These are phyloP conservation scores for Ciconia nigra DNA, from an alignment of 2,797 vertebrate species.

Conservation along the genomic window DNA sequence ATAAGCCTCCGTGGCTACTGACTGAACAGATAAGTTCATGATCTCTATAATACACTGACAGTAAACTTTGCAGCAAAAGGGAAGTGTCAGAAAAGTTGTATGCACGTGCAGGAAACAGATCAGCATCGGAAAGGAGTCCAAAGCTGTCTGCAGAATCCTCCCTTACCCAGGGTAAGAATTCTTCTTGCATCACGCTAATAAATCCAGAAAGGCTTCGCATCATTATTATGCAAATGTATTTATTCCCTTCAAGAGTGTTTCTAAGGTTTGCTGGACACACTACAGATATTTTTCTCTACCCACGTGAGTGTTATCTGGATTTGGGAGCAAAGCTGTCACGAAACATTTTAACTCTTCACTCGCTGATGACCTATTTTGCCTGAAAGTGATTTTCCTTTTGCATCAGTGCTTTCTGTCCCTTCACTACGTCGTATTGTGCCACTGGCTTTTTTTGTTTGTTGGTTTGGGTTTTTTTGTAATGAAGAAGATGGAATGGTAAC, in stretches of 20 bases:
- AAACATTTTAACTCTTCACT: background rate
- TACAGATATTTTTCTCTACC: background rate
- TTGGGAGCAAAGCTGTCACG: background rate
- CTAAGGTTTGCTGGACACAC: background rate
- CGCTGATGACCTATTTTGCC: background rate
- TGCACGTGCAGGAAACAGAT: background rate
- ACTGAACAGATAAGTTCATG: background rate
- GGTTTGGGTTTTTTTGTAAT: background rate
- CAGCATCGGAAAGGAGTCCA: background rate
- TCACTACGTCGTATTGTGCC: background rate
- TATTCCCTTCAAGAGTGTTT: background rate
- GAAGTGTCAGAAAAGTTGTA: background rate
- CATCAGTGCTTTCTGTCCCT: background rate
- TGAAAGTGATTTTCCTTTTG: background rate
- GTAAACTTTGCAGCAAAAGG: background rate
- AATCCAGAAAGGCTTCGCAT: background rate
- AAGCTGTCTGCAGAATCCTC: background rate
- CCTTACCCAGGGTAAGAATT: background rate
- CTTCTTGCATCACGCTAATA: background rate
- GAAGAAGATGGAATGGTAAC: background rate
- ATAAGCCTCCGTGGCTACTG: background rate
- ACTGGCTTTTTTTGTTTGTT: background rate
- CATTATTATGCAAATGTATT: background rate
- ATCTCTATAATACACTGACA: background rate
- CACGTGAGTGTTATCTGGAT: background rate